phyloP scores from a whole-genome alignment of 2,797 vertebrate species.

The Fistularia tabacaria region DNA sequence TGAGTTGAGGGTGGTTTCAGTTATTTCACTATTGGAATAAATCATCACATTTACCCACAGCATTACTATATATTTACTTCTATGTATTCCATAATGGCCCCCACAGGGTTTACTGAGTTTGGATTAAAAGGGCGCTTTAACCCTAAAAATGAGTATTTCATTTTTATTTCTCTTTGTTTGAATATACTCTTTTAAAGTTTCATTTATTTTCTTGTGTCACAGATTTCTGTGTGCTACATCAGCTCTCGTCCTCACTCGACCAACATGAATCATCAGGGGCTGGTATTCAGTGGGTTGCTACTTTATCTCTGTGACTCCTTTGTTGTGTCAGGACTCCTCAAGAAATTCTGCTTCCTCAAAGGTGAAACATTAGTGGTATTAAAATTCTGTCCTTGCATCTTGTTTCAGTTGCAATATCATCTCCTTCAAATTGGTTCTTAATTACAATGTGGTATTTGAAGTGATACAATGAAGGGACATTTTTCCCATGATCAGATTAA shows the following conservation, averaged over 20 bases:
- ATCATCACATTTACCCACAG: too few relatives aligned
- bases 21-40: too few relatives aligned
- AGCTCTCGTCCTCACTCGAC: constrained; percentile 98
- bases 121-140: too few relatives aligned
- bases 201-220: constrained; percentile 23
- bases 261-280: constrained; percentile 85
- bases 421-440: too few relatives aligned
- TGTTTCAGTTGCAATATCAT: not conserved
- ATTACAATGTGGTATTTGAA: too few relatives aligned
- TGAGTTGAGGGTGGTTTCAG: too few relatives aligned
- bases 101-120: too few relatives aligned
- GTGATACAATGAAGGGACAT: too few relatives aligned
- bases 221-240: constrained; percentile 92
- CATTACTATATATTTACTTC: too few relatives aligned
- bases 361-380: constrained; percentile 66
- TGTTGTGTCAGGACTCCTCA: constrained; percentile 90
- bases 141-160: too few relatives aligned
- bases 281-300: constrained; percentile 93
- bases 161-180: not conserved
- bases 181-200: not conserved
- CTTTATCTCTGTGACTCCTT: constrained; percentile 98
- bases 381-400: not conserved
- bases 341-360: constrained; percentile 94
- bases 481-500: too few relatives aligned
- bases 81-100: too few relatives aligned